Conservation (phyloP, 1,140 invertebrate species). For the Bombus superbus region DNA sequence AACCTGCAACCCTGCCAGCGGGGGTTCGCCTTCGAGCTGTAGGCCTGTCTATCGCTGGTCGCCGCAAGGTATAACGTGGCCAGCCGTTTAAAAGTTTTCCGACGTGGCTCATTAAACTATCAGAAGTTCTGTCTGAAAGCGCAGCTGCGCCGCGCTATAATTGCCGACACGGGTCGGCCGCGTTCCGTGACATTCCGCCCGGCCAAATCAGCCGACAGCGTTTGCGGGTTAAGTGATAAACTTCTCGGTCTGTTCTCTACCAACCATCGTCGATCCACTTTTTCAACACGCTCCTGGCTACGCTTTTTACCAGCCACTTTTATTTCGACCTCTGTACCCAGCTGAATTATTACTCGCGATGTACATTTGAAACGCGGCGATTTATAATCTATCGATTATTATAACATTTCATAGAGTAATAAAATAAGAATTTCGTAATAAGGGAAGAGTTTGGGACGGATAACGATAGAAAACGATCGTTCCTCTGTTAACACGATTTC, state of each 20-base stretch:
- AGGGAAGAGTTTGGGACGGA: too few relatives aligned
- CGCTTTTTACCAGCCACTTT: background rate
- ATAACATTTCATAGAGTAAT: too few relatives aligned
- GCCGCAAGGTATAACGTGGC: slow-evolving; percentile 51
- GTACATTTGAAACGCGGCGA: too few relatives aligned
- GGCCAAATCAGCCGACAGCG: slow-evolving; percentile 28
- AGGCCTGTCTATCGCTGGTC: slow-evolving; percentile 50
- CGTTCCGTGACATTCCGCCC: slow-evolving; percentile 50
- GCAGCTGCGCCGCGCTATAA: slow-evolving; percentile 57
- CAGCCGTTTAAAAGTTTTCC: slow-evolving; percentile 66
- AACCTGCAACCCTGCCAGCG: slow-evolving; percentile 55
- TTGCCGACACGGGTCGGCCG: slow-evolving; percentile 43
- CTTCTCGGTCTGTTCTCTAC: background rate
- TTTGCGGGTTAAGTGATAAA: slow-evolving; percentile 46
- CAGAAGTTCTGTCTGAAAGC: slow-evolving; percentile 66
- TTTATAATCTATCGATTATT: too few relatives aligned
- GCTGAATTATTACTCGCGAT: background rate
- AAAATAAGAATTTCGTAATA: too few relatives aligned
- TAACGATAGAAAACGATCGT: too few relatives aligned
- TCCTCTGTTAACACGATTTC: too few relatives aligned
- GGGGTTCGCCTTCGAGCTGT: slow-evolving; percentile 52
- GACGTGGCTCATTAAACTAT: slow-evolving; percentile 70
- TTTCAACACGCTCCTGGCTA: background rate
- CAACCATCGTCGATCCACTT: background rate
- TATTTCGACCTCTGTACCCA: too few relatives aligned